These are phyloP conservation scores for Zosterops lateralis DNA, from an alignment of 2,113 vertebrate genomes.

Conservation along the genomic window DNA sequence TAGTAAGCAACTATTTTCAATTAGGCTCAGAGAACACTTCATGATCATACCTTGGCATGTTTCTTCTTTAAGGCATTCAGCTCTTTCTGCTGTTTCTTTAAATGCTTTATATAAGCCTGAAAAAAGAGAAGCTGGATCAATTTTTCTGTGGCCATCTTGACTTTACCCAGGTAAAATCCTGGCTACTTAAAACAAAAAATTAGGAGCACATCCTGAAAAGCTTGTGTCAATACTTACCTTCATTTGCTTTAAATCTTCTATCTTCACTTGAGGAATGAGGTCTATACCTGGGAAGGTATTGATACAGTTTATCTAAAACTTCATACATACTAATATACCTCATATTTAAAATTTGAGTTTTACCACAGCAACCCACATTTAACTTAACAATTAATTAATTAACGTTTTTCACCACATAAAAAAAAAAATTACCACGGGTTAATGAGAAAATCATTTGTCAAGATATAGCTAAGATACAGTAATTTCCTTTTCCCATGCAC, in stretches of 20 bases:
- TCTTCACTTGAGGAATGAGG: conserved; percentile 91
- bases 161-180: background rate
- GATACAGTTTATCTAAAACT: background rate
- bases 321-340: background rate
- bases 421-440: background rate
- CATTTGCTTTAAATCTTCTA: conserved; percentile 98
- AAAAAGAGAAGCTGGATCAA: conserved; percentile 4
- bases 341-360: background rate
- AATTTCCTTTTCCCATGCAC: background rate
- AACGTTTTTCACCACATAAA: background rate
- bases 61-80: conserved; percentile 93
- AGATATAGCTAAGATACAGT: background rate
- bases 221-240: conserved; percentile 78
- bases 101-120: conserved; percentile 91
- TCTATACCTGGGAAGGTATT: conserved; percentile 78
- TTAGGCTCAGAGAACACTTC: background rate
- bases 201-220: background rate
- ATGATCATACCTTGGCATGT: conserved; percentile 86
- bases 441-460: background rate
- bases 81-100: conserved; percentile 98
- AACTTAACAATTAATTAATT: background rate
- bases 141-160: background rate
- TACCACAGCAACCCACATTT: background rate
- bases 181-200: background rate
- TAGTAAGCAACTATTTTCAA: background rate